Evolutionary conservation across 2,113 vertebrate genomes (phyloP).

Genomic region (Opisthocomus hoazin): DNA sequence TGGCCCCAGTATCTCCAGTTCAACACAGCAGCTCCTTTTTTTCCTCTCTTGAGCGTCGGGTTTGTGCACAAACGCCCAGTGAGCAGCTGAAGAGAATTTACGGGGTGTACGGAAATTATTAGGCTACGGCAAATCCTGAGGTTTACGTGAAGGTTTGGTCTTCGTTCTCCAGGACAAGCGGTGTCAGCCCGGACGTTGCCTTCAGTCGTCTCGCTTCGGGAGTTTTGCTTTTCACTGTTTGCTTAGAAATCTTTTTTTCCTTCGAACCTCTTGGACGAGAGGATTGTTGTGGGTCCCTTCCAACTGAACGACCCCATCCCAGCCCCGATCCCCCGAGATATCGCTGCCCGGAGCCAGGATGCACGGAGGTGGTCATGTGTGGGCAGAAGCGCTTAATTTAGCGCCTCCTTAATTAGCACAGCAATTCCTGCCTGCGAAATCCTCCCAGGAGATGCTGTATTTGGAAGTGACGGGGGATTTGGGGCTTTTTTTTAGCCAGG

Average conservation of each 20-base stretch:
- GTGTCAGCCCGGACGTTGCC: fast-evolving
- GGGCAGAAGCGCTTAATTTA: background rate
- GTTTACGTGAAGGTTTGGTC: background rate
- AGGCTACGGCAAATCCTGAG: background rate
- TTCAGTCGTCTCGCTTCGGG: background rate
- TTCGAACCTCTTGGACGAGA: background rate
- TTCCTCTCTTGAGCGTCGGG: background rate
- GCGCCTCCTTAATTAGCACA: background rate
- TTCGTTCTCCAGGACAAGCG: fast-evolving
- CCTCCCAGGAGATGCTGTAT: background rate
- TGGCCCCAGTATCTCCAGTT: background rate
- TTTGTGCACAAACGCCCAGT: background rate
- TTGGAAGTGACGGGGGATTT: background rate
- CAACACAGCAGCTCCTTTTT: background rate
- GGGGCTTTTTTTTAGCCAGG: conserved; percentile 4
- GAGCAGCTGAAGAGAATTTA: background rate
- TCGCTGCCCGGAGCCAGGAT: background rate
- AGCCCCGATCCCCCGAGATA: fast-evolving
- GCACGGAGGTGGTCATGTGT: fast-evolving
- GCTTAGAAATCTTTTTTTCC: background rate
- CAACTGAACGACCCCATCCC: background rate
- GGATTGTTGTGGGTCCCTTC: background rate
- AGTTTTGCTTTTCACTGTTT: background rate
- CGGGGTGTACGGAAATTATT: background rate
- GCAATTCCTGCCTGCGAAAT: background rate